Base-by-base conservation (phyloP, 2,113 vertebrate genomes). In the Oryzias melastigma region DNA sequence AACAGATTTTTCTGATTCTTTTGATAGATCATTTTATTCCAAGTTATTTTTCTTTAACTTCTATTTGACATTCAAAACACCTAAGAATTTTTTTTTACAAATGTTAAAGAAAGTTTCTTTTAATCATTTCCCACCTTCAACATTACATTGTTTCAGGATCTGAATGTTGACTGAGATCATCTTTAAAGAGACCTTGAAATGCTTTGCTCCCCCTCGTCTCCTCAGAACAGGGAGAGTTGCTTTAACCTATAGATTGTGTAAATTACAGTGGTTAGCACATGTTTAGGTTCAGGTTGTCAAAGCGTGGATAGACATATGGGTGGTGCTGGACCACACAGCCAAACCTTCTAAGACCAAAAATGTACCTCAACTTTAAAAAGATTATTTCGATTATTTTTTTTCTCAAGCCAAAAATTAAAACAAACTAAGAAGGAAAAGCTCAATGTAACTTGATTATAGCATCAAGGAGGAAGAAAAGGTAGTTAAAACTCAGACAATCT, bases 241-340 rank as follows among this genome's bases (percentile, higher is more conserved):
- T 80, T 70, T 66, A 64, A 78, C 73, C 50, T 85, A 86, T 65
- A 78, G 75, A 80, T 73, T 57, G 56, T 56, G 25, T 82, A 69
- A 85, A 85, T 87, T 83, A 84, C 73, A 75, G 77, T 68, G 68
- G 62, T 74, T 50, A 71, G 35, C 29, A 77, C 81, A 83, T 87
- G 72, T 82, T 85, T 65, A 53, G 74, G 65, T 79, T 83, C 68
- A 81, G 69, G 73, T 81, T 76, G 78, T 83, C 70, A 67, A 78
- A 75, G 62, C 0, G 18, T 47, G 59, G 54, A 65, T 73, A 64
- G 64, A 57, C 8, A 45, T 56, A 72, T 81, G 76, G 73, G 68
- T 71, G 75, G 62, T 56, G 59, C 61, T 62, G 75, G 78, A 86
- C 87, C 80, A 76, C 82, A 86, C 74, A 68, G 45, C 67, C 61